Base-by-base conservation (phyloP, 2,113 vertebrate genomes). In the Aegithalos caudatus region DNA sequence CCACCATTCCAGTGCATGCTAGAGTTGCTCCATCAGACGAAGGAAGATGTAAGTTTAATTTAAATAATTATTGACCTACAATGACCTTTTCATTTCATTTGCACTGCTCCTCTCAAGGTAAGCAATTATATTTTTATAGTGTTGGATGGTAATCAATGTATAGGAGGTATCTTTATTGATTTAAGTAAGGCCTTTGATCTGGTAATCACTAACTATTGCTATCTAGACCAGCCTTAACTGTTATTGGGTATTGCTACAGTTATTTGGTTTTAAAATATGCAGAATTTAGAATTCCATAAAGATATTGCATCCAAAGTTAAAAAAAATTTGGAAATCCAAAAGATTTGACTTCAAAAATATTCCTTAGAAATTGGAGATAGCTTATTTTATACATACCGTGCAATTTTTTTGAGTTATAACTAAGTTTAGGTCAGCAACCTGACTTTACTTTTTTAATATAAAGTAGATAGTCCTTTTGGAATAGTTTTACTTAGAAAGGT, bases 41-140 rank as follows among this genome's bases (percentile, higher is more conserved):
- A 88, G 86, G 92, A 90, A 97, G 93, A 96, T 96, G 81, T 94
- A 95, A 86, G 92, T 97, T 97, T 98, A 95, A 96, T 97, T 97
- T 95, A 97, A 97, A 97, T 97, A 98, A 97, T 97, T 97, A 92
- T 94, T 96, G 94, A 96, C 95, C 95, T 95, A 66, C 80, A 79
- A 85, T 95, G 94, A 94, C 96, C 95, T 93, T 93, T 97, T 96
- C 77, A 95, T 97, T 97, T 96, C 92, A 89, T 87, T 95, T 92
- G 71, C 83, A 90, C 87, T 95, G 87, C 81, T 97, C 66, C 74
- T 95, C 94, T 96, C 72, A 92, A 95, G 93, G 95, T 96, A 97
- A 97, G 91, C 92, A 97, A 96, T 97, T 97, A 97, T 97, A 95
- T 97, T 97, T 96, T 97, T 97, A 97, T 97, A 94, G 90, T 90